Evolutionary conservation across 1,140 invertebrate species (phyloP).

Genomic region (Leptopilina boulardi): DNA sequence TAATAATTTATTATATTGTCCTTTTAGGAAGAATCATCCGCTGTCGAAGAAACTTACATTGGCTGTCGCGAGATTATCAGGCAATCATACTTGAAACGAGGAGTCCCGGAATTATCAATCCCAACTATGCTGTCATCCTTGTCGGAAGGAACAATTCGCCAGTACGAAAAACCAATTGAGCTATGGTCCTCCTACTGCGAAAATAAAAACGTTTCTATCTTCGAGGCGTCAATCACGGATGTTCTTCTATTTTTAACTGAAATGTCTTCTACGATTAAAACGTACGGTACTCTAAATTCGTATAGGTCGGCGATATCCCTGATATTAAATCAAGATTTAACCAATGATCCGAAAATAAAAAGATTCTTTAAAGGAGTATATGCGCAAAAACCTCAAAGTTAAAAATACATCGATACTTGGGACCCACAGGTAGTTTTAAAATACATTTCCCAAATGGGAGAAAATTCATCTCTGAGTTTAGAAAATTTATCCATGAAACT

Average conservation of each 20-base stretch:
- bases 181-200: constrained; percentile 57
- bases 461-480: not conserved
- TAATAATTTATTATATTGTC: not conserved
- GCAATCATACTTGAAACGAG: not conserved
- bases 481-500: not conserved
- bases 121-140: constrained; percentile 52
- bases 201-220: constrained; percentile 35
- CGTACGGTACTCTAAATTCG: not conserved
- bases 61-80: not conserved
- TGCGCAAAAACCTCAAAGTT: not conserved
- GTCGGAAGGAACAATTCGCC: constrained; percentile 50
- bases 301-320: not conserved
- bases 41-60: not conserved
- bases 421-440: not conserved
- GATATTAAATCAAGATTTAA: not conserved
- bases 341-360: not conserved
- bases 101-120: constrained; percentile 29
- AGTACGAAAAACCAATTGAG: constrained; percentile 55
- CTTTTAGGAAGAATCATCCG: not conserved
- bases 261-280: not conserved
- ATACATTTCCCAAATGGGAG: not conserved
- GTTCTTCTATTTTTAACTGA: constrained; percentile 23
- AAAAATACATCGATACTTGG: not conserved
- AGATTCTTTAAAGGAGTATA: not conserved
- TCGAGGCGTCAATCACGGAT: not conserved